Base-by-base conservation (phyloP, 2,797 vertebrate genomes). In the Hydrocynus forskahlii region DNA sequence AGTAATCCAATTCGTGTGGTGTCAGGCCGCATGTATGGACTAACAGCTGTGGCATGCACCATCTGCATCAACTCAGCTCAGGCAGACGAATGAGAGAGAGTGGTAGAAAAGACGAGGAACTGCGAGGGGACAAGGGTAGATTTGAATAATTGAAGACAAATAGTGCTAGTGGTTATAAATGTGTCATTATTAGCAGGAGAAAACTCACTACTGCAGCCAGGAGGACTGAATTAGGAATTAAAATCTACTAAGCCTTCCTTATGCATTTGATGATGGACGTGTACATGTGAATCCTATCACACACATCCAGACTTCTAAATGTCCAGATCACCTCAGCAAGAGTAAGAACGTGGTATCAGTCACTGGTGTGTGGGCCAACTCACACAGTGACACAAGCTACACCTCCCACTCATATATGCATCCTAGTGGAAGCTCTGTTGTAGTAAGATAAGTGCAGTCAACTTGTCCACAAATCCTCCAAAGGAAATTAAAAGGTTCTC, bases 1-100 rank as follows among this genome's bases (percentile, higher is more conserved):
- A 17, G 72, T 88, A 90, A 91, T 91, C 85, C 83, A 87, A 83
- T 89, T 84, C 77, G 64, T 75, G 79, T 68, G 67, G 84, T 85
- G 84, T 87, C 81, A 82, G 72, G 81, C 75, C 84, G 48, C 72
- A 85, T 81, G 73, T 78, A 80, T 79, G 75, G 70, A 60, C 85
- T 74, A 74, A 81, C 81, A 87, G 88, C 85, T 81, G 83, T 40
- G 75, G 75, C 78, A 83, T 80, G 73, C 81, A 86, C 59, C 75
- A 59, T 59, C 77, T 83, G 77, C 62, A 84, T 68, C 16, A 82
- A 78, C 74, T 82, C 6, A 68, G 43, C 52, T 5, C 60, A 35
- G 23, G 50, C 63, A 68, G 16, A 14, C 66, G 25, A 60, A 66
- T 17, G 3, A 57, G 35, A 17, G 12, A 59, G 81, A 84, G 76